These are phyloP conservation scores for Tachyglossus aculeatus DNA, from an alignment of 2,797 vertebrate genomes.

Conservation along the genomic window DNA sequence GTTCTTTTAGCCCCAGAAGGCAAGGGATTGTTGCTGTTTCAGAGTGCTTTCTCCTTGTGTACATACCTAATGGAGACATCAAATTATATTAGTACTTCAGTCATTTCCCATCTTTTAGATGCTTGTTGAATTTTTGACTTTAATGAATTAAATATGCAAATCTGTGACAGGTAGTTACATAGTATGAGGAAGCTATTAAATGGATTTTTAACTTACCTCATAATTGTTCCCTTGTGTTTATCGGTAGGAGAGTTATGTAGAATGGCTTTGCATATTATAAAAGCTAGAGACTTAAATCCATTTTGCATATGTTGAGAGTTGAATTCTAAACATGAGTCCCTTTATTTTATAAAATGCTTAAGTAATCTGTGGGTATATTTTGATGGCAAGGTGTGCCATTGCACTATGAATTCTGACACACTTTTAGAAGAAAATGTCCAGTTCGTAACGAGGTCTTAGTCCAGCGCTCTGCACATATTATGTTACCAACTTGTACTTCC, in stretches of 20 bases:
- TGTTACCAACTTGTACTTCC: too few relatives aligned
- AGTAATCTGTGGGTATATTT: neutral
- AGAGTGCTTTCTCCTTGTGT: neutral
- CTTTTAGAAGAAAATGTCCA: too few relatives aligned
- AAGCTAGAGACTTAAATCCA: neutral
- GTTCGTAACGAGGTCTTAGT: too few relatives aligned
- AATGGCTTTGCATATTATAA: neutral
- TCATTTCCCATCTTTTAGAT: neutral
- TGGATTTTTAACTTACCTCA: neutral
- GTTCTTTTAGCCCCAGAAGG: fast-evolving
- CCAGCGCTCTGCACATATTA: too few relatives aligned
- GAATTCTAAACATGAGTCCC: conserved; percentile 1
- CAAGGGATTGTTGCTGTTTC: neutral
- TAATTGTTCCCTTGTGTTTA: neutral
- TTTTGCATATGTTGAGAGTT: neutral
- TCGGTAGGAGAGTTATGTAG: neutral
- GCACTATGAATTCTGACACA: too few relatives aligned
- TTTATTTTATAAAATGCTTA: neutral
- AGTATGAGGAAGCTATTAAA: neutral
- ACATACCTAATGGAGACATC: neutral
- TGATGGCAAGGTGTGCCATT: neutral
- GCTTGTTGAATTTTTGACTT: neutral
- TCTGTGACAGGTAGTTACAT: neutral
- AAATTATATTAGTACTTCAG: neutral
- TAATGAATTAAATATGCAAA: neutral